Percentiles rank a stretch among this genome's conserved stretches.
Conservation (phyloP, 2,797 vertebrate genomes). For the Apodemus agrarius region DNA sequence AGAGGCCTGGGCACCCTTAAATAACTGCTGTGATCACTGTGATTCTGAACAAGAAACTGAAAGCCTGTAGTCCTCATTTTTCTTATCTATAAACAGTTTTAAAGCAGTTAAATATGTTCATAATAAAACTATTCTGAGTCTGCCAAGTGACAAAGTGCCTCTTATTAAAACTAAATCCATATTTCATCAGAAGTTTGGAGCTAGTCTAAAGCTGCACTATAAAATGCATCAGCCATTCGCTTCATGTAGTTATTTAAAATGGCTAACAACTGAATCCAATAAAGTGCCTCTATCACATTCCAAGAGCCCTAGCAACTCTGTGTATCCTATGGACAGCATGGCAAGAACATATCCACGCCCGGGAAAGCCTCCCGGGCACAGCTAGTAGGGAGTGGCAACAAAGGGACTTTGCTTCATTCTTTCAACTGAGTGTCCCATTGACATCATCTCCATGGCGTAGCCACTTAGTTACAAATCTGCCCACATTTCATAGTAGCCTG, state of each 20-base stretch:
- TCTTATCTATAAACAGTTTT: conserved; percentile 29
- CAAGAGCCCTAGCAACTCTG: not conserved
- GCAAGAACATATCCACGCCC: not conserved
- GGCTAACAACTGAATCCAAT: not conserved
- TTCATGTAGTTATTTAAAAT: not conserved
- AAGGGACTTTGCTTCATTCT: not conserved
- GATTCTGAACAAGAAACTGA: conserved; percentile 1
- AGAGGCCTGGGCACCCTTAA: not conserved
- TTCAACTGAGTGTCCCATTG: not conserved
- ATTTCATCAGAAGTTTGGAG: conserved; percentile 4
- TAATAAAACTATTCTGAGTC: not conserved
- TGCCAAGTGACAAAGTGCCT: conserved; percentile 11
- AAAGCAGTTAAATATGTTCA: not conserved
- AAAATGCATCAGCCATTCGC: not conserved
- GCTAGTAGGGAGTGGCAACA: not conserved
- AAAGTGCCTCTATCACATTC: not conserved
- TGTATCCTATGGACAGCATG: not conserved
- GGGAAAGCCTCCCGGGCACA: not conserved
- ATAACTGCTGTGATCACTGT: not conserved
- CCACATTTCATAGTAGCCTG: not conserved
- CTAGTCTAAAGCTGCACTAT: not conserved
- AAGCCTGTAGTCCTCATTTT: not conserved
- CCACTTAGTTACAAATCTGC: not conserved
- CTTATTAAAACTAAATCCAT: conserved; percentile 38
- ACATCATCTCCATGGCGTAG: no score